phyloP scores from a whole-genome alignment of 2,797 vertebrate species.

The Tokudaia muenninki region DNA sequence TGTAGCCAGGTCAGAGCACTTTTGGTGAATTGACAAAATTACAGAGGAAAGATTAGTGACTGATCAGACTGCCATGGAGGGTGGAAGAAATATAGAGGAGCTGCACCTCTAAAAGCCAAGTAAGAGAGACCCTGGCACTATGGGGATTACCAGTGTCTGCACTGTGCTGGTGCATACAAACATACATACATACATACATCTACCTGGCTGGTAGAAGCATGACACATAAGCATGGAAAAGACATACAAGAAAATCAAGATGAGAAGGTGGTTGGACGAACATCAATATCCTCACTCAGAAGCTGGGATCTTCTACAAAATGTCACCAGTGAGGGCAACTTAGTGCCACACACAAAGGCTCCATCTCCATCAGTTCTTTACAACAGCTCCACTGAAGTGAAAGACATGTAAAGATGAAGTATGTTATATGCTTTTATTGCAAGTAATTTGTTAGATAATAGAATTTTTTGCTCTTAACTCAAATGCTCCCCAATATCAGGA shows the following conservation, averaged over 20 bases:
- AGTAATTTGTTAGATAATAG: neutral
- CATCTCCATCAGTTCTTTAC: neutral
- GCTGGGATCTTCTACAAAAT: neutral
- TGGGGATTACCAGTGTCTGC: no score
- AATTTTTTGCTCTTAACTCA: slow-evolving; percentile 42
- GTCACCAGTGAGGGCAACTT: neutral
- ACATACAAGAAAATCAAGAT: neutral
- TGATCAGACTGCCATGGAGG: neutral
- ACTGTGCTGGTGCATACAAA: neutral
- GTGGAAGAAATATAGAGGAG: neutral
- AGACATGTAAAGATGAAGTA: neutral
- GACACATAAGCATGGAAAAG: neutral
- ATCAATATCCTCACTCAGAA: neutral
- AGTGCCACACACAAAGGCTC: neutral
- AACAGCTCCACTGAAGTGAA: neutral
- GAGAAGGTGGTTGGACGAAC: neutral
- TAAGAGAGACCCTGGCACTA: neutral
- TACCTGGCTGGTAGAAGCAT: neutral
- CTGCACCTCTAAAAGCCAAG: neutral
- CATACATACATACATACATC: neutral
- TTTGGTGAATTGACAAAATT: neutral
- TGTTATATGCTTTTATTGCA: slow-evolving; percentile 31
- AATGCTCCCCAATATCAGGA: neutral
- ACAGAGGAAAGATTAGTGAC: neutral
- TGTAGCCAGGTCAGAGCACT: neutral